Conservation (phyloP, 53 echinoderm and acorn worm species). For the Arbacia lixula region DNA sequence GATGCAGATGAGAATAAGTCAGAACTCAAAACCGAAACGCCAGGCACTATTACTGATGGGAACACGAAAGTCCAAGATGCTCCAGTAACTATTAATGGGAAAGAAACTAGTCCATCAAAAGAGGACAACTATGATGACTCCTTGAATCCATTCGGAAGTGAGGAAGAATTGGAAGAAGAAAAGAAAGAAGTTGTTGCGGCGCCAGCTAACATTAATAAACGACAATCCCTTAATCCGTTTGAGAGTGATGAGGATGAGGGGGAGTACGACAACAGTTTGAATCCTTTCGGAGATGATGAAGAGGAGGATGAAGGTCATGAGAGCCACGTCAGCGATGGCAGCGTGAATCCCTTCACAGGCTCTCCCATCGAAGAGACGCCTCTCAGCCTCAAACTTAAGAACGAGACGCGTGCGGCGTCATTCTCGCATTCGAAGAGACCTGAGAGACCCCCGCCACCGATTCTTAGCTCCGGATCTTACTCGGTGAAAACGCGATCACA, state of each 20-base stretch:
- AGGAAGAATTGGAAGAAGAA: slow-evolving; percentile 74
- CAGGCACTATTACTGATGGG: neutral
- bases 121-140: slow-evolving; percentile 82
- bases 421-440: slow-evolving; percentile 65
- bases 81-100: neutral
- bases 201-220: slow-evolving; percentile 1
- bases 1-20: slow-evolving; percentile 1
- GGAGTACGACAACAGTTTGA: slow-evolving; percentile 73
- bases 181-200: neutral
- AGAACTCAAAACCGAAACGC: neutral
- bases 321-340: slow-evolving; percentile 16
- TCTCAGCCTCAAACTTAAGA: slow-evolving; percentile 16
- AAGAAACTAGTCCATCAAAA: neutral
- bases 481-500: slow-evolving; percentile 84
- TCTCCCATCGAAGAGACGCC: slow-evolving; percentile 71
- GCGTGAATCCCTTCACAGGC: slow-evolving; percentile 75
- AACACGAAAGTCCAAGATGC: slow-evolving; percentile 10
- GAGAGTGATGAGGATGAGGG: slow-evolving; percentile 65
- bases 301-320: slow-evolving; percentile 72
- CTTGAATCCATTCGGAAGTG: slow-evolving; percentile 89
- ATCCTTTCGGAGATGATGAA: slow-evolving; percentile 91
- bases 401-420: neutral
- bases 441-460: slow-evolving; percentile 52
- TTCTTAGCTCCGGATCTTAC: slow-evolving; percentile 43
- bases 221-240: slow-evolving; percentile 80